Base-by-base conservation (phyloP, 2,888 invertebrate species). In the Ceratothoa steindachneri region DNA sequence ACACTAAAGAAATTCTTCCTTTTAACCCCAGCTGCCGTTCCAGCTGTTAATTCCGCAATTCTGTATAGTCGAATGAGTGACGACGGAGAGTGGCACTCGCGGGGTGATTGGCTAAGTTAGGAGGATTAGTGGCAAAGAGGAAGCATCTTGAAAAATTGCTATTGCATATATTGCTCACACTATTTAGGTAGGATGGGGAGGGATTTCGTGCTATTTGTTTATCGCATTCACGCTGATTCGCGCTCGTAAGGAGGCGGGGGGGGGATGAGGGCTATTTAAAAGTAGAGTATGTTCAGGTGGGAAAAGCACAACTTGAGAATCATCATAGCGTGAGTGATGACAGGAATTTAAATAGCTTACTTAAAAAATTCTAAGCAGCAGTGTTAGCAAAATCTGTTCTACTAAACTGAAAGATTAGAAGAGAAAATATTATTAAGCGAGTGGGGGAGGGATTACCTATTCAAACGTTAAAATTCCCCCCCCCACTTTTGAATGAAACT, bases 11-110 rank as follows among this genome's bases (percentile, higher is more conserved):
- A 60, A 60, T 60, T 12, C 27, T 60, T 60, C 60, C 24, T 60
- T 60, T 60, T 4, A n/a, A 24, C 60, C 12, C 60, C 24, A 60
- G 12, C 12, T 60, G n/a, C 24, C 22, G 60, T 60, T 60, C 60
- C 60, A 60, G 60, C 60, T 60, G 60, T 60, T 60, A 60, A 24
- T 60, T 60, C 24, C 30, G 30, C 24, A 67, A 15, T n/a, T n/a
- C 28, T 67, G 24, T 30, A 67, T 9, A n/a, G n/a, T n/a, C n/a
- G 60, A 22, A 9, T 60, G 60, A 9, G 9, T n/a, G 9, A 19
- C 60, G n/a, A 60, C 19, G 9, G 7, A 60, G 19, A 60, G 9
- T 7, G n/a, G 24, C 7, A 60, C 19, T 9, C 12, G 7, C 7
- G 41, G 15, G 41, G 41, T 41, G 41, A 15, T 41, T 9, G 41